Conservation (phyloP, 2,888 invertebrate genomes). For the Phragmatobia fuliginosa region DNA sequence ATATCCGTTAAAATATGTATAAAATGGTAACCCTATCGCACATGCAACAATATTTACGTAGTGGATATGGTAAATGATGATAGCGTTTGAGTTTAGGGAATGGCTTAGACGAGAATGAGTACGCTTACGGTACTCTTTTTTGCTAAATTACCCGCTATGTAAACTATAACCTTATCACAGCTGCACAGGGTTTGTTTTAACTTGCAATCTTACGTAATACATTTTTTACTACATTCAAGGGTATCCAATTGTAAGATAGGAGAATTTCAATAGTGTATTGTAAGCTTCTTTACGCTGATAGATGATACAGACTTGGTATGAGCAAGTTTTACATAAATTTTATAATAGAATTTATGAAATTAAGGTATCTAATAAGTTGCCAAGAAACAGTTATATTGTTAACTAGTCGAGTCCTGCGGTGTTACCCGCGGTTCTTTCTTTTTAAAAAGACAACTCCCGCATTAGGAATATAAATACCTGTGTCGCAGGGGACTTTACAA, state of each 20-base stretch:
- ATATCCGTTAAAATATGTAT: background rate
- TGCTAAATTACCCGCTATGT: background rate
- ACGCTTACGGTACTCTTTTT: constrained; percentile 17
- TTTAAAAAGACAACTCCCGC: too few species aligned
- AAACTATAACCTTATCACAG: background rate
- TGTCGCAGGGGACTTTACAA: too few species aligned
- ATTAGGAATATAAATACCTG: too few species aligned
- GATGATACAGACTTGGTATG: background rate
- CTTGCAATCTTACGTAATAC: background rate
- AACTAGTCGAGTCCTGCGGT: too few species aligned
- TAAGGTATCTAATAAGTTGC: too few species aligned
- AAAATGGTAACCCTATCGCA: constrained; percentile 26
- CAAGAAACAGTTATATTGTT: too few species aligned
- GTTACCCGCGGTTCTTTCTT: too few species aligned
- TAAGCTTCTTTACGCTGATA: background rate
- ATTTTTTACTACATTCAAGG: background rate
- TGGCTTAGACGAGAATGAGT: constrained; percentile 28
- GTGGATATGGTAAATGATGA: constrained; percentile 33
- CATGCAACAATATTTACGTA: constrained; percentile 30
- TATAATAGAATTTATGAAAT: too few species aligned
- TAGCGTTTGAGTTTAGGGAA: constrained; percentile 38
- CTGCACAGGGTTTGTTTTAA: background rate
- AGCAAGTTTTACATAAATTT: too few species aligned
- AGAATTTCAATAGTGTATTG: background rate
- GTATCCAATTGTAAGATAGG: background rate